Percentiles rank a stretch among this genome's conserved stretches.
Conservation (phyloP, 64 coral and sea anemone species). For the Orbicella faveolata region DNA sequence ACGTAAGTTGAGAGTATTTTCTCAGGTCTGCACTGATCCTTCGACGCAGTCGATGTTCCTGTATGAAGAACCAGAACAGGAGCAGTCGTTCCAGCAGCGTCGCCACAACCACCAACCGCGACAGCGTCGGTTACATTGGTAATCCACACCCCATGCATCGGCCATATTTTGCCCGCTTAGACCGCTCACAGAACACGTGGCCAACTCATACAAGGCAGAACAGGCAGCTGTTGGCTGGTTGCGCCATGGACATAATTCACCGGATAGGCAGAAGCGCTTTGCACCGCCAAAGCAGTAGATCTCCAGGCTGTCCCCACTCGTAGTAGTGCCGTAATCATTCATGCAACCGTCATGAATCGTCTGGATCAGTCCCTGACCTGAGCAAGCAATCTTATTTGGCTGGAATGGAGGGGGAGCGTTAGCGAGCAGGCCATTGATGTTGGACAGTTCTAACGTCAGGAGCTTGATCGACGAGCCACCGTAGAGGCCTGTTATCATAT, state of each 20-base stretch:
- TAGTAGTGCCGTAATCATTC: slow-evolving; percentile 34
- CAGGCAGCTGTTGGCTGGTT: slow-evolving; percentile 40
- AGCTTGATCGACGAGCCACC: slow-evolving; percentile 8
- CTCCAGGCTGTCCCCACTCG: slow-evolving; percentile 27
- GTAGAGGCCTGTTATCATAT: slow-evolving; percentile 14
- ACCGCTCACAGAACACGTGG: slow-evolving; percentile 36
- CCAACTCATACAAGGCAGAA: slow-evolving; percentile 39
- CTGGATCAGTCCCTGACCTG: slow-evolving; percentile 27
- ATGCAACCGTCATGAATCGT: slow-evolving; percentile 47
- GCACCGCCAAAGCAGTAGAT: too few relatives aligned
- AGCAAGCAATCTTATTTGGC: slow-evolving; percentile 53
- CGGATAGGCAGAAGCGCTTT: too few relatives aligned
- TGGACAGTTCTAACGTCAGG: slow-evolving; percentile 45
- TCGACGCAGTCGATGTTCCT: slow-evolving; percentile 29
- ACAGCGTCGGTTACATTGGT: slow-evolving; percentile 42
- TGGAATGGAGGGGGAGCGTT: slow-evolving; percentile 27
- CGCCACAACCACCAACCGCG: slow-evolving; percentile 47
- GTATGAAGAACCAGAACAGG: slow-evolving; percentile 34
- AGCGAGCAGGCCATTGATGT: slow-evolving; percentile 23
- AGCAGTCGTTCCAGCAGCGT: slow-evolving; percentile 32
- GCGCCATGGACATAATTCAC: slow-evolving; percentile 19
- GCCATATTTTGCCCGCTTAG: slow-evolving; percentile 19
- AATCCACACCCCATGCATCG: slow-evolving; percentile 16
- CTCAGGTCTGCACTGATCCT: slow-evolving; percentile 22
- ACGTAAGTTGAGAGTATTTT: too few relatives aligned